phyloP scores from a whole-genome alignment of 2,888 invertebrate genomes.

The Drosophila cognata region DNA sequence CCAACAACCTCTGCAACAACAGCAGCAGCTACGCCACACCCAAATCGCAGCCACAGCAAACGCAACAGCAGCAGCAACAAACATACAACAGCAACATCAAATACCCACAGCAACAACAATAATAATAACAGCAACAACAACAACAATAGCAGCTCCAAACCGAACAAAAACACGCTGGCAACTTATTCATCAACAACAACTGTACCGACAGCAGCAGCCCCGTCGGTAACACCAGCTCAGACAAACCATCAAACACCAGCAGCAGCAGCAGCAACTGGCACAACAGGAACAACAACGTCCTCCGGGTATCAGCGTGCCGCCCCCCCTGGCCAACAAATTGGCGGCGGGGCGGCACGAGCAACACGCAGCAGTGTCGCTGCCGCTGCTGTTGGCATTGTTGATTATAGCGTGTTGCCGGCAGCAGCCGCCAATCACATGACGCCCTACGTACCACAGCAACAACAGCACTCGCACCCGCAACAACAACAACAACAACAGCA shows the following conservation, averaged over 20 bases:
- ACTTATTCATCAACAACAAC: slow-evolving; percentile 48
- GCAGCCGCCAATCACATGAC: slow-evolving; percentile 48
- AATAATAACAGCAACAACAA: slow-evolving; percentile 21
- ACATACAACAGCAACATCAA: slow-evolving; percentile 32
- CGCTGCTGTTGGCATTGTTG: slow-evolving; percentile 64
- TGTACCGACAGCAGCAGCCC: slow-evolving; percentile 41
- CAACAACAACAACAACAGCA: slow-evolving; percentile 48
- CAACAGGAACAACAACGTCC: slow-evolving; percentile 81
- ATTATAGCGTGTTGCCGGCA: slow-evolving; percentile 60
- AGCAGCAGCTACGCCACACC: slow-evolving; percentile 40
- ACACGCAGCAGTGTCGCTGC: slow-evolving; percentile 54
- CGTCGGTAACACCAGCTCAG: slow-evolving; percentile 50
- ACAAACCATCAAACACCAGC: slow-evolving; percentile 26
- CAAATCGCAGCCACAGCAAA: slow-evolving; percentile 42
- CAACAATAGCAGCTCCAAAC: slow-evolving; percentile 50
- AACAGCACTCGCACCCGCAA: slow-evolving; percentile 56
- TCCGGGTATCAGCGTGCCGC: slow-evolving; percentile 82
- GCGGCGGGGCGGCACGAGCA: slow-evolving; percentile 83
- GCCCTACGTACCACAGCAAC: slow-evolving; percentile 49
- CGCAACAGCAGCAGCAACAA: slow-evolving; percentile 39
- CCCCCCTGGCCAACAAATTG: slow-evolving; percentile 60
- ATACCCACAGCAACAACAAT: slow-evolving; percentile 36
- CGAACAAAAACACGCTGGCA: slow-evolving; percentile 64
- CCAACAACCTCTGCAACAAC: slow-evolving; percentile 26
- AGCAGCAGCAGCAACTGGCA: slow-evolving; percentile 36